phyloP scores from a whole-genome alignment of 1,140 invertebrate species.

The Steinernema khuongi region DNA sequence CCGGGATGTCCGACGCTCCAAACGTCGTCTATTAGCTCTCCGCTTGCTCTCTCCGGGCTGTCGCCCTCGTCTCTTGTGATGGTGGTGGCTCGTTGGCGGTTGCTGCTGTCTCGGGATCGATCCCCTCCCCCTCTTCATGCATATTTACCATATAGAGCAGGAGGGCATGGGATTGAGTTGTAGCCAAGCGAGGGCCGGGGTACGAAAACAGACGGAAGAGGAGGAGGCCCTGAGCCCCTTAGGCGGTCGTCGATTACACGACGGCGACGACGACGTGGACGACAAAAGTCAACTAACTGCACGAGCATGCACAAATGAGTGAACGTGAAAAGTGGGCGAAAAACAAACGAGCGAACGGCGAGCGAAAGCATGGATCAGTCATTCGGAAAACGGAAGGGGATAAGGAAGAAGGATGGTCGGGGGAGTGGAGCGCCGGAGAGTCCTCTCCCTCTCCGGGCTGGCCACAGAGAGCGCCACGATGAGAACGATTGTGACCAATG shows the following conservation, averaged over 20 bases:
- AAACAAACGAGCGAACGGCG: not conserved
- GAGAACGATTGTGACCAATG: not conserved
- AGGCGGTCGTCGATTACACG: not conserved
- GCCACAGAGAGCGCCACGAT: not conserved
- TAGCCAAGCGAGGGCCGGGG: not conserved
- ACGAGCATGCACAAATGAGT: not conserved
- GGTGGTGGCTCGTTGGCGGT: constrained; percentile 13
- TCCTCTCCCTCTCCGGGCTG: too few species aligned
- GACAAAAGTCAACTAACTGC: not conserved
- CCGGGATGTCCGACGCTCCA: not conserved
- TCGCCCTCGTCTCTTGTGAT: constrained; percentile 15
- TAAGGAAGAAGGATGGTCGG: too few species aligned
- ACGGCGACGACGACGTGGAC: too few species aligned
- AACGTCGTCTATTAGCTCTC: constrained; percentile 15
- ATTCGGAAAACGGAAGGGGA: too few species aligned
- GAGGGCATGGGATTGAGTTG: constrained; percentile 15
- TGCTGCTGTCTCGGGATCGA: constrained; percentile 16
- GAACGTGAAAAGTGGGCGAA: not conserved
- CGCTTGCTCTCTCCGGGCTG: constrained; percentile 14
- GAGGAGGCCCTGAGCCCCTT: not conserved
- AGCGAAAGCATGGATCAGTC: too few species aligned
- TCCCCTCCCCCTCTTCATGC: constrained; percentile 16
- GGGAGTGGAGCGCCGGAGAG: too few species aligned
- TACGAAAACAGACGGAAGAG: not conserved
- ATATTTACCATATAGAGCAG: constrained; percentile 17